Evolutionary conservation across 1,140 invertebrate genomes (phyloP), one percentile per base, ranked within the genome.

Genomic region (Watersipora subatra): DNA sequence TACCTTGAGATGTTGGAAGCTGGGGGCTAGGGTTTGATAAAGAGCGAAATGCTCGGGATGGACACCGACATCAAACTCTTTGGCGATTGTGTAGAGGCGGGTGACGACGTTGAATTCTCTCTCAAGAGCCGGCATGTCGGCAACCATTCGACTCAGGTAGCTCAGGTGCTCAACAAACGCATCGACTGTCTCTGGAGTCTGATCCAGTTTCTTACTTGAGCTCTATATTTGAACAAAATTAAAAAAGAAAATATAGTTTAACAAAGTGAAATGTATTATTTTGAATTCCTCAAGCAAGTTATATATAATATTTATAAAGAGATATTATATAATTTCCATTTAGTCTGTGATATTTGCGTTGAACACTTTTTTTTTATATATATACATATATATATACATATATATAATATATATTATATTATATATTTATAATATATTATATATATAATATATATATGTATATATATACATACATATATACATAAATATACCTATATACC

Each of bases 151-250:
- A 7, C 72, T 73, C 27, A 80, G 69, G 67, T 79, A 78, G 1
- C 75, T 73, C 66, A 80, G 66, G 69, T 80, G 79, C 22, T 80
- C 77, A 2, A 80, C 79, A 76, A 79, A 80, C 64, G 78, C 76
- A 61, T 80, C 79, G 2, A 80, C 78, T 17, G 73, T 74, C 27
- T 63, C 65, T 55, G 74, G 77, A 22, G 70, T 71, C 28, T 73
- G 66, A 62, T 80, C 78, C 25, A 80, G 68, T 28, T 73, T 73
- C 67, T 74, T 78, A n/a, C 72, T 73, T 28, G 78, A 75, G 57
- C 75, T 75, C 77, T 78, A 62, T 30, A 27, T 61, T 30, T 3
- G 62, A 46, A 1, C 17, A 63, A 19, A 28, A 28, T 25, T 0
- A 64, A 19, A 19, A 56, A 59, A 63, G n/a, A 62, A 24, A 17